Percentiles rank a stretch among this genome's conserved stretches.
phyloP scores from a whole-genome alignment of 2,113 vertebrate species.

The Chloropsis hardwickii region DNA sequence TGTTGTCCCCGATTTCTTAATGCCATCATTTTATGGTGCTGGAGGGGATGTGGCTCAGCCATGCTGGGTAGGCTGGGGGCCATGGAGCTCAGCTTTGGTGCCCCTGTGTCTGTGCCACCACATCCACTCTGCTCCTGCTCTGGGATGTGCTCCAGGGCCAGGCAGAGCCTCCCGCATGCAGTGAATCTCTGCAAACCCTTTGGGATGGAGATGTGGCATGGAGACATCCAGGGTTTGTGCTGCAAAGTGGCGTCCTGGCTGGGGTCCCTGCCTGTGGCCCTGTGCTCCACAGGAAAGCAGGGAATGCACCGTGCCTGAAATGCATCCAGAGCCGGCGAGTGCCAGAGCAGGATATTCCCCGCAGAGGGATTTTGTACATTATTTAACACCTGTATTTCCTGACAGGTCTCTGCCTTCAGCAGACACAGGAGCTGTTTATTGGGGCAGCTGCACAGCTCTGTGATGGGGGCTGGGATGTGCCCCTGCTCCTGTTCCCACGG shows the following conservation, averaged over 20 bases:
- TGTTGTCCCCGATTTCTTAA: background rate
- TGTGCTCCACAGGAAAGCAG: background rate
- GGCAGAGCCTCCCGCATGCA: rapidly evolving
- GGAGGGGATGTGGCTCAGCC: background rate
- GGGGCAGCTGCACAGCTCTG: background rate
- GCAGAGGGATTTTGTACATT: background rate
- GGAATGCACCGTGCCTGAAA: background rate
- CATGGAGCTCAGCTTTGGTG: rapidly evolving
- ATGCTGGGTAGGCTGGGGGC: background rate
- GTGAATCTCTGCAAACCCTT: background rate
- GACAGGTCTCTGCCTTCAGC: background rate
- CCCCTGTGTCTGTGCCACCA: rapidly evolving
- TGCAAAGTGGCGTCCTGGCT: rapidly evolving
- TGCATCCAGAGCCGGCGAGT: rapidly evolving
- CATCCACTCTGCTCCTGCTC: rapidly evolving
- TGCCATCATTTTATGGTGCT: background rate
- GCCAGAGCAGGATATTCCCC: background rate
- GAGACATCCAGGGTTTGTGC: background rate
- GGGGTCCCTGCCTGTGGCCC: background rate
- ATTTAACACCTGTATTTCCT: background rate
- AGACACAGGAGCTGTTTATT: background rate
- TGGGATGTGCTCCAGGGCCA: background rate
- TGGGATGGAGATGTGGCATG: rapidly evolving
- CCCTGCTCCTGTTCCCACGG: background rate
- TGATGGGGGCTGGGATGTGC: background rate